Evolutionary conservation across 2,888 invertebrate species (phyloP), one percentile per base, ranked within the genome.

Genomic region (Neocrepidodera transversa): DNA sequence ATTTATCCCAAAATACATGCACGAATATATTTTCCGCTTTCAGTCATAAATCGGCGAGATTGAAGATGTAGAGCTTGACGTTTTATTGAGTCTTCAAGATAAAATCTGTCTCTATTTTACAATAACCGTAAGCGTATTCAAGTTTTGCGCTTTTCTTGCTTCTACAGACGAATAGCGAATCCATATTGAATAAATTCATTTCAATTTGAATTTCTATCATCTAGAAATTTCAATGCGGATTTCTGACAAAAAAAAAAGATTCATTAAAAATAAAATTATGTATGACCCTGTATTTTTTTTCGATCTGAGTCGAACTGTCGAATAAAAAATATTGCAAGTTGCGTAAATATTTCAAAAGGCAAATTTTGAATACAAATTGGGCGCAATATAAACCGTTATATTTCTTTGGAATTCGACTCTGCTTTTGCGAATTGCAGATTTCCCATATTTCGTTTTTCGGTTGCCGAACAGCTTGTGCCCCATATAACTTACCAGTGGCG

Each of bases 331-430:
- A 54, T 54, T 28, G 59, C 54, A 16, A 36, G 30, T 42, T 42
- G 23, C 54, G 54, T 54, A 58, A 53, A 53, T 58, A 54, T 56
- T 43, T 40, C 49, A 35, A 43, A 49, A 59, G 38, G 49, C 54
- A 49, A 59, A 59, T 59, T 59, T 59, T 35, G 59, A 54, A 59
- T 59, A 59, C 54, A 59, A 59, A 59, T 59, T 54, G 54, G n/a
- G 32, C 42, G 42, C 38, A 40, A 56, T 49, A 45, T 56, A 59
- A 53, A 59, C 53, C 52, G 47, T 52, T 58, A 54, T 53, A 54
- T 59, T 59, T 54, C 59, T 54, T 35, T 36, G 18, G 45, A 58
- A 40, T 40, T 40, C 43, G 43, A 23, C 8, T 53, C 8, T 51
- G 50, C 50, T 38, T 18, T n/a, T 40, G 17, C 16, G 52, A 14